Percentiles rank a stretch among this genome's conserved stretches.
These are phyloP conservation scores for Psix sp. DNA, from an alignment of 1,140 invertebrate species.

Conservation along the genomic window DNA sequence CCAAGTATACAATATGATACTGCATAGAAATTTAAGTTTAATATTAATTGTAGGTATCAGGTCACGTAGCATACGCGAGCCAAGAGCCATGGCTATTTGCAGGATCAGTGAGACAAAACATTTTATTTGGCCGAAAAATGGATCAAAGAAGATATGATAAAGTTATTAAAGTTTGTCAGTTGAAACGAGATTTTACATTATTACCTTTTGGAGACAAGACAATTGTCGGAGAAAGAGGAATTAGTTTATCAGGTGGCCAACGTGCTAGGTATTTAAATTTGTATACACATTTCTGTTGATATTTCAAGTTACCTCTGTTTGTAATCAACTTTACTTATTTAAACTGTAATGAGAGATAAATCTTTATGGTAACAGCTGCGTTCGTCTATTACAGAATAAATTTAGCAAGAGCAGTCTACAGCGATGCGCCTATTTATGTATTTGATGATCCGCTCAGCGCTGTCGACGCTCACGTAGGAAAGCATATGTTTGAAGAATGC, in stretches of 20 bases:
- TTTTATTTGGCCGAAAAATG: constrained; percentile 85
- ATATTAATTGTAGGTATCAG: constrained; percentile 71
- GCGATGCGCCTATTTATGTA: constrained; percentile 82
- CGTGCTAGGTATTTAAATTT: constrained; percentile 79
- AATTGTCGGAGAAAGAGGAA: constrained; percentile 89
- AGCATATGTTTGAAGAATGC: constrained; percentile 86
- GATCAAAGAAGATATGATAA: constrained; percentile 80
- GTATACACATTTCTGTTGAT: constrained; percentile 60
- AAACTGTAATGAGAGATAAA: too few species aligned
- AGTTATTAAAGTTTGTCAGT: constrained; percentile 79
- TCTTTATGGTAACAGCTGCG: too few species aligned
- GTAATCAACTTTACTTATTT: constrained; percentile 9
- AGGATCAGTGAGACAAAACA: constrained; percentile 84
- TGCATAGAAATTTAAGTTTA: neutral
- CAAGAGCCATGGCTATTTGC: constrained; percentile 86
- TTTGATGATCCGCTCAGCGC: constrained; percentile 90
- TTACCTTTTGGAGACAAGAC: constrained; percentile 83
- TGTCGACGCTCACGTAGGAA: constrained; percentile 88
- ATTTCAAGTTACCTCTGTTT: neutral
- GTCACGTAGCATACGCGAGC: constrained; percentile 82
- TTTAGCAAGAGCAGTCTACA: constrained; percentile 80
- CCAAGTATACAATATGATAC: neutral
- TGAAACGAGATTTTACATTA: constrained; percentile 80
- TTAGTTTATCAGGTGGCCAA: constrained; percentile 86
- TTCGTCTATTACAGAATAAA: constrained; percentile 79